These are phyloP conservation scores for Halcyon smyrnensis DNA, from an alignment of 2,797 vertebrate genomes.

Conservation along the genomic window DNA sequence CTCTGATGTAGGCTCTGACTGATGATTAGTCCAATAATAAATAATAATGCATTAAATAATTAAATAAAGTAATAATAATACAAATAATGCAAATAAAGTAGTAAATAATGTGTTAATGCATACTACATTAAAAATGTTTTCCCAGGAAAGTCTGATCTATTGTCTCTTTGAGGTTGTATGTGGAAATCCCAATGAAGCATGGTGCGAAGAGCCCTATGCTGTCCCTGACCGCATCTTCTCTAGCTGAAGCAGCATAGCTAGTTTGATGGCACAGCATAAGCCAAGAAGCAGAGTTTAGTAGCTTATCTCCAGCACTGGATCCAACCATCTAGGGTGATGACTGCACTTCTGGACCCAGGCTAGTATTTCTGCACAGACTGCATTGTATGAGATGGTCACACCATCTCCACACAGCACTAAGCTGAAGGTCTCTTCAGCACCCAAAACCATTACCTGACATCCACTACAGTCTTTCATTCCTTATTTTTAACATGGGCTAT, in stretches of 20 bases:
- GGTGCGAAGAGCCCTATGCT: background rate
- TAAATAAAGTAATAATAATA: background rate
- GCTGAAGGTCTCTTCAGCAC: background rate
- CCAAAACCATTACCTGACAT: background rate
- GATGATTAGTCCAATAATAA: background rate
- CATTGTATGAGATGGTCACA: background rate
- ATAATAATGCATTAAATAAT: background rate
- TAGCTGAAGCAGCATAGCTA: background rate
- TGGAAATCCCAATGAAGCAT: background rate
- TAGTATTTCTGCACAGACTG: background rate
- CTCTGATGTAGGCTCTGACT: background rate
- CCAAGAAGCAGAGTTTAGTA: background rate
- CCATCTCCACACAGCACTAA: background rate
- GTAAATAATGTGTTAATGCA: background rate
- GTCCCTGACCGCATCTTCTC: background rate
- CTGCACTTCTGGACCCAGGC: background rate
- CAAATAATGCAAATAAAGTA: background rate
- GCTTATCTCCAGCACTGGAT: background rate
- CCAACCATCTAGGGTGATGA: background rate
- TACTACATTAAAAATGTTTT: background rate
- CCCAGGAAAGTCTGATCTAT: background rate
- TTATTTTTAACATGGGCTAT: background rate
- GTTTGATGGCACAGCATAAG: background rate
- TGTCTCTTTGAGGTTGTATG: accelerated
- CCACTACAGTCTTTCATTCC: background rate